phyloP scores from a whole-genome alignment of 2,113 vertebrate genomes.

The Xiphophorus maculatus region DNA sequence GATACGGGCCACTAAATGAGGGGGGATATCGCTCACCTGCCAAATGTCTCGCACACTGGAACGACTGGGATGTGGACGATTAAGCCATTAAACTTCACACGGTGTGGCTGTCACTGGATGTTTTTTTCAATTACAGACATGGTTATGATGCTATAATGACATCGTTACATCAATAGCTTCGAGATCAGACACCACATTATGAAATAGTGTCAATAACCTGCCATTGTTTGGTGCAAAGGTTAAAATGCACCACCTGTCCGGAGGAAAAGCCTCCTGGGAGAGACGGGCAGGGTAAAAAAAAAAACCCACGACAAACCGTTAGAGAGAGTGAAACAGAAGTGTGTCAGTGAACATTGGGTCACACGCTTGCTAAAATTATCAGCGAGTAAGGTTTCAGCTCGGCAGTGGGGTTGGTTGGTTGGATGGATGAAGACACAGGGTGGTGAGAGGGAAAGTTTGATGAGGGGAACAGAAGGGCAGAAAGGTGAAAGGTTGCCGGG shows the following conservation, averaged over 20 bases:
- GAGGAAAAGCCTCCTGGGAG: conserved; percentile 53
- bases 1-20: conserved; percentile 56
- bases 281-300: conserved; percentile 25
- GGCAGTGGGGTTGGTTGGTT: conserved; percentile 48
- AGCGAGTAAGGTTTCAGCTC: conserved; percentile 79
- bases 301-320: conserved; percentile 60
- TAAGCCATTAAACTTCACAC: conserved; percentile 63
- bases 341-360: conserved; percentile 79
- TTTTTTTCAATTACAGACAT: conserved; percentile 44
- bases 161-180: conserved; percentile 18
- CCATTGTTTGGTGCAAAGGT: conserved; percentile 59
- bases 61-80: conserved; percentile 59
- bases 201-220: conserved; percentile 50
- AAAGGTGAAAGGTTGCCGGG: conserved; percentile 46
- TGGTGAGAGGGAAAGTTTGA: conserved; percentile 50
- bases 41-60: conserved; percentile 58
- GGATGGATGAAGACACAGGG: conserved; percentile 55
- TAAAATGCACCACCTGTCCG: conserved; percentile 58
- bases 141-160: conserved; percentile 35
- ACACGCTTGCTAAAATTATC: conserved; percentile 80
- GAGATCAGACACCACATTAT: conserved; percentile 8
- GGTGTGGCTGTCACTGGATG: conserved; percentile 41
- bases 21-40: conserved; percentile 58
- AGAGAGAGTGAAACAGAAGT: conserved; percentile 66
- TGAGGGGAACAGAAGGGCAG: conserved; percentile 31